Evolutionary conservation across 2,888 invertebrate genomes (phyloP).

Genomic region (Geotrupes spiniger): DNA sequence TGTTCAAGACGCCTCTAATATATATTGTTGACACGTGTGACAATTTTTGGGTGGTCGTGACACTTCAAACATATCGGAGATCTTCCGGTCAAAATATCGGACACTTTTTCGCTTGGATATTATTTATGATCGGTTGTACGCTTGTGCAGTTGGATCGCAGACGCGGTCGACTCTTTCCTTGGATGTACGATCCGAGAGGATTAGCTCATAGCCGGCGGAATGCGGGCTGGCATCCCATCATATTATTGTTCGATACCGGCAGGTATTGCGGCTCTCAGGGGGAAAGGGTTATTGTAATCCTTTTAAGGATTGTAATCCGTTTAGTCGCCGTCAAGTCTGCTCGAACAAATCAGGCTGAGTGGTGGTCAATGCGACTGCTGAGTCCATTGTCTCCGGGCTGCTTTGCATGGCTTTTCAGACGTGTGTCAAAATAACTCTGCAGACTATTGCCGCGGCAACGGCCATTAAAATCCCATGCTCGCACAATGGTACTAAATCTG

Average conservation of each 20-base stretch:
- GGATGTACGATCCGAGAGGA: not conserved
- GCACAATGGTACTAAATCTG: constrained; percentile 11
- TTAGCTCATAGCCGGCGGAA: constrained; percentile 8
- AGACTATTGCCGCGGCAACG: no score
- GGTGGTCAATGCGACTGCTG: constrained; percentile 22
- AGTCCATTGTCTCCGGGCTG: constrained; percentile 25
- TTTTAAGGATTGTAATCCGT: constrained; percentile 23
- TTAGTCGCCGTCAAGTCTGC: constrained; percentile 21
- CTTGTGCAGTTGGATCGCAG: not conserved
- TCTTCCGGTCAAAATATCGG: constrained; percentile 5
- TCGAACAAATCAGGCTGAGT: constrained; percentile 19
- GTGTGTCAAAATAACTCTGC: constrained; percentile 32
- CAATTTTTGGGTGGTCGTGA: constrained; percentile 2
- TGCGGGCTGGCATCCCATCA: constrained; percentile 15
- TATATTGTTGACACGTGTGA: no score
- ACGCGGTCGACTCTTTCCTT: no score
- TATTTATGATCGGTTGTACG: not conserved
- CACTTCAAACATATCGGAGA: not conserved
- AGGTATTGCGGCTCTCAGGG: constrained; percentile 17
- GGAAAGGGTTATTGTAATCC: constrained; percentile 21
- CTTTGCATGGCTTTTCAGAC: constrained; percentile 30
- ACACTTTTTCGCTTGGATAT: not conserved
- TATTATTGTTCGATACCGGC: constrained; percentile 19
- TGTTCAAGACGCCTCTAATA: no score
- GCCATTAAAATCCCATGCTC: constrained; percentile 11